Conservation (phyloP, 1,140 invertebrate species). For the Bathynomus jamesi region DNA sequence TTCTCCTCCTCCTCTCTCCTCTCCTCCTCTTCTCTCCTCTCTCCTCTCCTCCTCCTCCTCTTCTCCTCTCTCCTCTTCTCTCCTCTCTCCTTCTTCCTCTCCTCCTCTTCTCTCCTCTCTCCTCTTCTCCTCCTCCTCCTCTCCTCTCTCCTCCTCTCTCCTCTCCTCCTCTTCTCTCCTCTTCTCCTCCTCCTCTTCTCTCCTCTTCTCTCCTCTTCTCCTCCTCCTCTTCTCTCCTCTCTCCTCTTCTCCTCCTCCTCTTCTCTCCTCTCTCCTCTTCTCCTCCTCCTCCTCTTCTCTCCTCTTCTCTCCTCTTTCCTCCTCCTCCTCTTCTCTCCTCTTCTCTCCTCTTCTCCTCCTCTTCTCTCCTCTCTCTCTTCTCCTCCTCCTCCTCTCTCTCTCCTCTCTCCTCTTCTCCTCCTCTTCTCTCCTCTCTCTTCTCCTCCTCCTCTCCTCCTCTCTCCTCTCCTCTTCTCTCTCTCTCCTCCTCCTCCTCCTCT, state of each 20-base stretch:
- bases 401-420: background rate
- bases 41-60: background rate
- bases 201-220: too few species aligned
- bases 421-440: background rate
- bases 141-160: background rate
- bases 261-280: too few species aligned
- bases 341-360: background rate
- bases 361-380: background rate
- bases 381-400: background rate
- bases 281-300: too few species aligned
- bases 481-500: too few species aligned
- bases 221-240: too few species aligned
- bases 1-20: background rate
- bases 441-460: background rate
- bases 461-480: too few species aligned
- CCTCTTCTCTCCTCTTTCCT: too few species aligned
- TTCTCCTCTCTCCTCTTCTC: background rate
- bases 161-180: too few species aligned
- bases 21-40: too few species aligned
- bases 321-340: too few species aligned
- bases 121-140: background rate
- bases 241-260: too few species aligned
- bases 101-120: background rate
- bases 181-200: too few species aligned
- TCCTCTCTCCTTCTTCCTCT: background rate